These are phyloP conservation scores for Mola mola DNA, from an alignment of 2,113 vertebrate genomes.

Conservation along the genomic window DNA sequence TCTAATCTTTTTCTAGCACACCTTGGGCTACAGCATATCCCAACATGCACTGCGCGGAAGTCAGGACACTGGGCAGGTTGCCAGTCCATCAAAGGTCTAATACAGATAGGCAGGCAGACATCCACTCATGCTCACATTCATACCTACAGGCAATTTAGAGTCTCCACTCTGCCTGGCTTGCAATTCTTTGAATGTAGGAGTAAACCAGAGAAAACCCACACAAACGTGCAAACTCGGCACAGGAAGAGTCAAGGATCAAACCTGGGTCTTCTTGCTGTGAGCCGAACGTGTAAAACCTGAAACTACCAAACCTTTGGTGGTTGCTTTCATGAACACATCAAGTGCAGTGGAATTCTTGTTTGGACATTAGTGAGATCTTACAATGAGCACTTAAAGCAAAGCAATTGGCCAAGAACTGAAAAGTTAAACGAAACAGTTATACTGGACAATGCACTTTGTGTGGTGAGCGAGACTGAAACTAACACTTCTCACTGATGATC, in stretches of 20 bases:
- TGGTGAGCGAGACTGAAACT: too few species aligned
- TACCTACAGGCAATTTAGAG: slow-evolving; percentile 55
- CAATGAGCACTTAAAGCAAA: not conserved
- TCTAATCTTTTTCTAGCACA: slow-evolving; percentile 50
- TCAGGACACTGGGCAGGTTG: slow-evolving; percentile 57
- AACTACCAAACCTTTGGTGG: slow-evolving; percentile 13
- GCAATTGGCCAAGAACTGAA: not conserved
- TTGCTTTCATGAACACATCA: slow-evolving; percentile 7
- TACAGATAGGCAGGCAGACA: slow-evolving; percentile 59
- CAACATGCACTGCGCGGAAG: slow-evolving; percentile 60
- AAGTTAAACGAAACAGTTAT: not conserved
- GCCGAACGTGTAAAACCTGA: slow-evolving; percentile 29
- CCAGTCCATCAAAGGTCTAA: slow-evolving; percentile 58
- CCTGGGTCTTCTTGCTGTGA: slow-evolving; percentile 36
- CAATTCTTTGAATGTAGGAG: slow-evolving; percentile 52
- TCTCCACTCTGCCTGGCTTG: slow-evolving; percentile 54
- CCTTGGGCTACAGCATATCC: slow-evolving; percentile 56
- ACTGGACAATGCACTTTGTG: not conserved
- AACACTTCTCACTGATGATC: too few species aligned
- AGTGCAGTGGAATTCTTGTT: not conserved
- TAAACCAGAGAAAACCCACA: slow-evolving; percentile 60
- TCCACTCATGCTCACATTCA: slow-evolving; percentile 51
- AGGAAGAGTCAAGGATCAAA: slow-evolving; percentile 56
- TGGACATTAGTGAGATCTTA: not conserved
- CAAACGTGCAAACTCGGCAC: slow-evolving; percentile 43